Percentiles rank a stretch among this genome's conserved stretches.
phyloP scores from a whole-genome alignment of 2,113 vertebrate genomes.

The Thymallus thymallus region DNA sequence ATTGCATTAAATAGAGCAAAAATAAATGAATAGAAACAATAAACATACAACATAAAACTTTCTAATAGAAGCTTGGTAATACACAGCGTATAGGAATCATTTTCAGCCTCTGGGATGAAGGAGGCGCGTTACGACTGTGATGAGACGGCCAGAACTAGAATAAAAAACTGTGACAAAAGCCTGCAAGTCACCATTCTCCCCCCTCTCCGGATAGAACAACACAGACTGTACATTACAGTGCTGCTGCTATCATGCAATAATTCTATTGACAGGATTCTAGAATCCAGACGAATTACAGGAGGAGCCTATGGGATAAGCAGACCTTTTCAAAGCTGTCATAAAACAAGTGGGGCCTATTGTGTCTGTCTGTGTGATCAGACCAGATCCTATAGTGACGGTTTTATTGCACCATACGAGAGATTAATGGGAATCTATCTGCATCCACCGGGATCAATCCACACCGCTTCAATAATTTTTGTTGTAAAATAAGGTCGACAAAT shows the following conservation, averaged over 20 bases:
- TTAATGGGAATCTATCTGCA: slow-evolving; percentile 76
- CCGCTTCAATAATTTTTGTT: slow-evolving; percentile 73
- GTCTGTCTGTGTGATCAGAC: not conserved
- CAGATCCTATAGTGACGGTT: slow-evolving; percentile 84
- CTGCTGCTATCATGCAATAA: not conserved
- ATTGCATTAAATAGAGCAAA: too few species aligned
- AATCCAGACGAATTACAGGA: slow-evolving; percentile 79
- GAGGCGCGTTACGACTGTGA: not conserved
- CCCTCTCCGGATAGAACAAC: too few species aligned
- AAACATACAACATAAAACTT: too few species aligned
- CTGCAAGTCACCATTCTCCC: too few species aligned
- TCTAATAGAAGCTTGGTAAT: too few species aligned
- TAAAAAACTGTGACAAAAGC: too few species aligned
- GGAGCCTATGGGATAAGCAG: slow-evolving; percentile 87
- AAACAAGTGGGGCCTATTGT: slow-evolving; percentile 77
- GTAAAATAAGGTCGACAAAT: slow-evolving; percentile 46
- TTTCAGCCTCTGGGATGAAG: too few species aligned
- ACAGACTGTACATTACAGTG: not conserved
- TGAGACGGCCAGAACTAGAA: not conserved
- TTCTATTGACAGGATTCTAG: slow-evolving; percentile 78
- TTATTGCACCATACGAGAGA: slow-evolving; percentile 75
- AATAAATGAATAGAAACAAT: too few species aligned
- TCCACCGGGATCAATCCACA: slow-evolving; percentile 71
- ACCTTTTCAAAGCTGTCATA: slow-evolving; percentile 91
- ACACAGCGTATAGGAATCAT: too few species aligned